phyloP scores from a whole-genome alignment of 2,797 vertebrate species.

The Rallus crepitans region DNA sequence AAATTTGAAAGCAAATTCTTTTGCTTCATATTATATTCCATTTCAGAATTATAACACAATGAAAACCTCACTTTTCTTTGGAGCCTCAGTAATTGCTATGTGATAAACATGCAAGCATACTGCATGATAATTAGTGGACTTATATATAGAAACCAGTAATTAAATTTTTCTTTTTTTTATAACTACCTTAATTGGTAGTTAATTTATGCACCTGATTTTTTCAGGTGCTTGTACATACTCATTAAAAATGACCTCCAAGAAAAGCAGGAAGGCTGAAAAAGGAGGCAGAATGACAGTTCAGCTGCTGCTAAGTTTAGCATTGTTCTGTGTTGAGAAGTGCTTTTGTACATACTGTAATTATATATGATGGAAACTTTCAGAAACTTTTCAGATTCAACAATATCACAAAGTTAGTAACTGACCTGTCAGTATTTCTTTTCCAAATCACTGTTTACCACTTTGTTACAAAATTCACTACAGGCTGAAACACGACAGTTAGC shows the following conservation, averaged over 20 bases:
- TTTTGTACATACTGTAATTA: constrained; percentile 45
- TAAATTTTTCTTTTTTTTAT: constrained; percentile 39
- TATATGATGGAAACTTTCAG: constrained; percentile 3
- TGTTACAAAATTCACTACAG: background rate
- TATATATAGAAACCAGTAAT: constrained; percentile 78
- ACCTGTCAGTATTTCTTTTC: background rate
- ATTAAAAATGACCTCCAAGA: constrained; percentile 79
- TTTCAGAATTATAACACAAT: constrained; percentile 43
- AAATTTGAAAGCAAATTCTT: constrained; percentile 44
- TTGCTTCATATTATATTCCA: background rate
- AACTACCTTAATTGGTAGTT: constrained; percentile 78
- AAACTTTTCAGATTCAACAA: constrained; percentile 28
- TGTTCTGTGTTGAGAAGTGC: constrained; percentile 17
- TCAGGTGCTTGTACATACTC: constrained; percentile 71
- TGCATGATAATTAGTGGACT: constrained; percentile 61
- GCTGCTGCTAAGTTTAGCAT: constrained; percentile 37
- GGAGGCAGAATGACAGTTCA: constrained; percentile 21
- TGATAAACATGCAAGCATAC: constrained; percentile 65
- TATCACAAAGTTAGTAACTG: background rate
- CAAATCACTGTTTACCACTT: background rate
- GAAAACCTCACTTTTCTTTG: constrained; percentile 51
- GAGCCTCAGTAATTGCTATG: constrained; percentile 33
- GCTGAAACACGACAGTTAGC: background rate
- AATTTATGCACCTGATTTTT: constrained; percentile 81
- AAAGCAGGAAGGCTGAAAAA: constrained; percentile 50